Conservation (phyloP, 2,888 invertebrate genomes). For the Lysandra bellargus region DNA sequence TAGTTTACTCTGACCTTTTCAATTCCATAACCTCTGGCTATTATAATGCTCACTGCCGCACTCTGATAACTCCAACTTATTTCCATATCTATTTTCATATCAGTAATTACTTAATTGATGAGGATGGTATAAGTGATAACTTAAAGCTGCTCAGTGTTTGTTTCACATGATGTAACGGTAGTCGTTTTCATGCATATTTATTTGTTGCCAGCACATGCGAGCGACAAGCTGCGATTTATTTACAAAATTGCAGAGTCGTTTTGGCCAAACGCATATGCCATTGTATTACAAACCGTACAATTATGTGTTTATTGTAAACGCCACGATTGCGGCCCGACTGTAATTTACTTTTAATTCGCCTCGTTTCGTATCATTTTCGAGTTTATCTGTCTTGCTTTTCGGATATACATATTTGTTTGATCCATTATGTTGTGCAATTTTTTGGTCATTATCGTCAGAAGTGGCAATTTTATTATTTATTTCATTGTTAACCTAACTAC, state of each 20-base stretch:
- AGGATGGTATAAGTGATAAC: constrained; percentile 11
- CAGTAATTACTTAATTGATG: constrained; percentile 9
- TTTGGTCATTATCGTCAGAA: background rate
- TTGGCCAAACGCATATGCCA: constrained; percentile 71
- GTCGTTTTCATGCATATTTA: constrained; percentile 41
- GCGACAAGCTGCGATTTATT: constrained; percentile 58
- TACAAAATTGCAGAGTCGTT: constrained; percentile 63
- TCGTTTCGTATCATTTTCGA: constrained; percentile 77
- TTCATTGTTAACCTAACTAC: background rate
- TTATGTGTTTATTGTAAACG: constrained; percentile 82
- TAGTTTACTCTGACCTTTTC: background rate
- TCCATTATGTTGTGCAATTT: constrained; percentile 37
- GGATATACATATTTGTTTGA: constrained; percentile 58
- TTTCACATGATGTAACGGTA: constrained; percentile 33
- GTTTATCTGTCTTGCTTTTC: constrained; percentile 69
- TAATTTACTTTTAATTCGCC: constrained; percentile 80
- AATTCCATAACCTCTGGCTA: background rate
- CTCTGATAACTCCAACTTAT: constrained; percentile 8
- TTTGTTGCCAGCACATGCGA: constrained; percentile 43
- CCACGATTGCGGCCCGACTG: constrained; percentile 75
- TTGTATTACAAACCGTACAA: constrained; percentile 75
- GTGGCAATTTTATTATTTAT: constrained; percentile 36
- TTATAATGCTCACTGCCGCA: background rate
- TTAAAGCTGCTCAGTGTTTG: constrained; percentile 11
- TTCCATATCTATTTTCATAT: constrained; percentile 25